phyloP scores from a whole-genome alignment of 2,113 vertebrate genomes.

The Elephantulus edwardii region DNA sequence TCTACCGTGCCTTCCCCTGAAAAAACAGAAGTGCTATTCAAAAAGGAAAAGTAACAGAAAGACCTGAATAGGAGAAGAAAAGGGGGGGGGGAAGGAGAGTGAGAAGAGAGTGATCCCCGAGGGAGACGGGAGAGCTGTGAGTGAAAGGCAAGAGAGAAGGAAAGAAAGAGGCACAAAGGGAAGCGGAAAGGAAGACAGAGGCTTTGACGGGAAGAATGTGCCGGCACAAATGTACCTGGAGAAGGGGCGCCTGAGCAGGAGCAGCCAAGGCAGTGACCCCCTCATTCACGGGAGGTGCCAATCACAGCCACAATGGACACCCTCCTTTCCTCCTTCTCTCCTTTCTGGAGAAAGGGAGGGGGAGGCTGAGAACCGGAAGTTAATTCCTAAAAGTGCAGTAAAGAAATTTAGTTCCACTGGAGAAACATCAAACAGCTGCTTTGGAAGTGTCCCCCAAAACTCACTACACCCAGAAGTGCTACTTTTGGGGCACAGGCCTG shows the following conservation, averaged over 20 bases:
- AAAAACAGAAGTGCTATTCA: conserved; percentile 86
- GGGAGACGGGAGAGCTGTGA: conserved; percentile 80
- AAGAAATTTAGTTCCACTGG: conserved; percentile 75
- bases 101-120: conserved; percentile 78
- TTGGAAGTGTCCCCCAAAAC: background rate
- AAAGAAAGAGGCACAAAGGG: conserved; percentile 81
- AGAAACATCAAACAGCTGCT: conserved; percentile 44
- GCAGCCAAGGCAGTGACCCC: conserved; percentile 84
- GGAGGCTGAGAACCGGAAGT: conserved; percentile 78
- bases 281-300: conserved; percentile 84
- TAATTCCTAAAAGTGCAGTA: conserved; percentile 80
- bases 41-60: conserved; percentile 73
- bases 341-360: conserved; percentile 62
- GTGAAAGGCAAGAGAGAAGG: conserved; percentile 84
- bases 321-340: conserved; percentile 82
- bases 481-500: background rate
- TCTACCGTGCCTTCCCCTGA: conserved; percentile 74
- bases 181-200: conserved; percentile 80
- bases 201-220: conserved; percentile 85
- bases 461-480: background rate
- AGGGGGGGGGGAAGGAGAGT: conserved; percentile 59
- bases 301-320: conserved; percentile 82
- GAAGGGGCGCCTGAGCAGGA: conserved; percentile 85
- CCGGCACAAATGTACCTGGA: conserved; percentile 82
- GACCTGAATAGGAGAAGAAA: conserved; percentile 83